These are phyloP conservation scores for Luidia sarsii DNA, from an alignment of 53 echinoderm and acorn worm genomes.

Conservation along the genomic window DNA sequence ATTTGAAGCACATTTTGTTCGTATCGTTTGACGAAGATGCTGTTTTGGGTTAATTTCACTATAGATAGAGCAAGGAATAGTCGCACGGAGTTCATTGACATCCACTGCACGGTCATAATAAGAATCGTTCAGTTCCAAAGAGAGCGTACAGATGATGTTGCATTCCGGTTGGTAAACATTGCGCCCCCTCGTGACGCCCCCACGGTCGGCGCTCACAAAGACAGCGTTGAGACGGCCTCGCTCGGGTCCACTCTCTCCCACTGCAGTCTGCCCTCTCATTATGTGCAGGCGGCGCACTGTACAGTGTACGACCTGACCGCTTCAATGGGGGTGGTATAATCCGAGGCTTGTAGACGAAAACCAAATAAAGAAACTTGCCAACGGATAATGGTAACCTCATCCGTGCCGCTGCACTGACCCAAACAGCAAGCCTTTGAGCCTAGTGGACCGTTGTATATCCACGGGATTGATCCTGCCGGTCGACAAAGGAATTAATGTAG, in stretches of 20 bases:
- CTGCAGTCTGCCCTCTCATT: no score
- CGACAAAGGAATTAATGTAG: conserved; percentile 8
- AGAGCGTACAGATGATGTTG: no score
- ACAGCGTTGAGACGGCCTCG: no score
- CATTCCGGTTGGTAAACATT: neutral
- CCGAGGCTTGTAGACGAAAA: conserved; percentile 25
- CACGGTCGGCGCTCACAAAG: neutral
- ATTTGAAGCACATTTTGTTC: no score
- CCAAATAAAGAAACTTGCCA: conserved; percentile 48
- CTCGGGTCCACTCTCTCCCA: no score
- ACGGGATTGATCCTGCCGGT: conserved; percentile 2
- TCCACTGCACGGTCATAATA: no score
- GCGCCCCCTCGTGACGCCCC: neutral
- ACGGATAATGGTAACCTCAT: conserved; percentile 42
- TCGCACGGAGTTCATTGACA: no score
- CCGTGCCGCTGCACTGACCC: conserved; percentile 32
- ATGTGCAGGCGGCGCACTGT: neutral
- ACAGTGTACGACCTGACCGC: conserved; percentile 38
- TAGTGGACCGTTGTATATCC: conserved; percentile 39
- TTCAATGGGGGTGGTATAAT: conserved; percentile 3
- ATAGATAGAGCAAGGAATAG: no score
- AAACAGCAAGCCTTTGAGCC: conserved; percentile 41
- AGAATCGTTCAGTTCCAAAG: no score
- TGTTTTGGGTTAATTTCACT: no score
- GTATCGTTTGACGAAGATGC: no score